Percentiles rank a stretch among this genome's conserved stretches.
These are phyloP conservation scores for Mya arenaria DNA, from an alignment of 1,140 invertebrate genomes.

Conservation along the genomic window DNA sequence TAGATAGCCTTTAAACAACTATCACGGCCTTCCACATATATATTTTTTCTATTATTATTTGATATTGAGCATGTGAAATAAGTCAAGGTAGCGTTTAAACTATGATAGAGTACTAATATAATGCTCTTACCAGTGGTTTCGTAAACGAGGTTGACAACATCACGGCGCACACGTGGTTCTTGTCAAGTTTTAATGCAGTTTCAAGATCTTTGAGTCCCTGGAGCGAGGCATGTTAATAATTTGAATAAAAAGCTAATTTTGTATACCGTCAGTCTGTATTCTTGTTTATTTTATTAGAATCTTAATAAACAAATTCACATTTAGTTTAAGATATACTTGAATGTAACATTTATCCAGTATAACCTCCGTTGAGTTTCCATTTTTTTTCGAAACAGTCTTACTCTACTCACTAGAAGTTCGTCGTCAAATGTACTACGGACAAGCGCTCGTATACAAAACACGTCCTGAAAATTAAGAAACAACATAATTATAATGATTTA, in stretches of 20 bases:
- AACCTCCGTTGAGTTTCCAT: too few relatives aligned
- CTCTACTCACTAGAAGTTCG: constrained; percentile 57
- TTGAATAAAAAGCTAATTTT: too few relatives aligned
- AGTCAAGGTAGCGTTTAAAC: not conserved
- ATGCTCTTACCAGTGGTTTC: constrained; percentile 59
- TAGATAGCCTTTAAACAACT: too few relatives aligned
- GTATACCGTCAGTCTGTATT: too few relatives aligned
- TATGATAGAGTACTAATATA: not conserved
- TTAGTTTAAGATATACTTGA: not conserved
- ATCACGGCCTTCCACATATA: too few relatives aligned
- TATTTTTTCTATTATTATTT: too few relatives aligned
- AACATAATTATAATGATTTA: too few relatives aligned
- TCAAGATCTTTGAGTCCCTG: constrained; percentile 49
- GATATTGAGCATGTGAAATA: too few relatives aligned
- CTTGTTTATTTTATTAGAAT: not conserved
- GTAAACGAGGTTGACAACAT: constrained; percentile 60
- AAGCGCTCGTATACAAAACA: constrained; percentile 71
- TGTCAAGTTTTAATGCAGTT: constrained; percentile 55
- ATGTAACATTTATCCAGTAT: not conserved
- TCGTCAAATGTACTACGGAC: constrained; percentile 66
- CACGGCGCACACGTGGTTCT: constrained; percentile 57
- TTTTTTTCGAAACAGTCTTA: not conserved
- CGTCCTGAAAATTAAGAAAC: constrained; percentile 68
- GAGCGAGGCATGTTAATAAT: too few relatives aligned
- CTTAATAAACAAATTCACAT: too few relatives aligned